These are phyloP conservation scores for Odontocolon sp. DNA, from an alignment of 2,888 invertebrate genomes.

Conservation along the genomic window DNA sequence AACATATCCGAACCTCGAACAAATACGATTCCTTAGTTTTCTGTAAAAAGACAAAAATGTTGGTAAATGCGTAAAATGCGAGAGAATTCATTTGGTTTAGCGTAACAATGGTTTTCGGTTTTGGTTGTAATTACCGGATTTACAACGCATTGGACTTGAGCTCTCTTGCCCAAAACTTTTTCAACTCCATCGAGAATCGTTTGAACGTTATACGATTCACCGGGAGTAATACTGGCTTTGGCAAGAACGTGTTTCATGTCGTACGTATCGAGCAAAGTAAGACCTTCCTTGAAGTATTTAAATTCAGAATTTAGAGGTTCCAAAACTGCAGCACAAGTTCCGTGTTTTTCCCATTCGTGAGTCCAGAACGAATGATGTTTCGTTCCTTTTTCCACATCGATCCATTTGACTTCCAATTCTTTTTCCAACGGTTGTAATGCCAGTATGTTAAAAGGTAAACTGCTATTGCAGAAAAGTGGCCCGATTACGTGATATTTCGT, in stretches of 20 bases:
- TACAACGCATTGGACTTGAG: constrained; percentile 85
- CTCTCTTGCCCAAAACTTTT: constrained; percentile 83
- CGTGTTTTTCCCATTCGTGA: constrained; percentile 93
- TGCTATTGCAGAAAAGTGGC: constrained; percentile 87
- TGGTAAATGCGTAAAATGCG: too few species aligned
- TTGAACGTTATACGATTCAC: constrained; percentile 63
- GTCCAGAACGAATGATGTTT: constrained; percentile 85
- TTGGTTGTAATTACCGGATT: constrained; percentile 83
- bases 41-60: constrained; percentile 71
- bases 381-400: constrained; percentile 86
- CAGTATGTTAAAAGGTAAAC: constrained; percentile 85
- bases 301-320: constrained; percentile 84
- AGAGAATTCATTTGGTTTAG: too few species aligned
- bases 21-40: constrained; percentile 84
- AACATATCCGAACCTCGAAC: constrained; percentile 89
- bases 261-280: constrained; percentile 84
- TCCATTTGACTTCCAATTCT: constrained; percentile 86
- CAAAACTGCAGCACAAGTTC: constrained; percentile 87
- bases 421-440: constrained; percentile 84
- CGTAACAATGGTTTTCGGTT: too few species aligned
- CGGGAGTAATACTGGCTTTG: constrained; percentile 83
- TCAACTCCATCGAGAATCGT: constrained; percentile 83
- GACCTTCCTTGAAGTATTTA: constrained; percentile 87
- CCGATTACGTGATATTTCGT: constrained; percentile 86
- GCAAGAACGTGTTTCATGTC: constrained; percentile 84